Evolutionary conservation across 2,888 invertebrate species (phyloP), one percentile per base, ranked within the genome.

Genomic region (Cephus runcator): DNA sequence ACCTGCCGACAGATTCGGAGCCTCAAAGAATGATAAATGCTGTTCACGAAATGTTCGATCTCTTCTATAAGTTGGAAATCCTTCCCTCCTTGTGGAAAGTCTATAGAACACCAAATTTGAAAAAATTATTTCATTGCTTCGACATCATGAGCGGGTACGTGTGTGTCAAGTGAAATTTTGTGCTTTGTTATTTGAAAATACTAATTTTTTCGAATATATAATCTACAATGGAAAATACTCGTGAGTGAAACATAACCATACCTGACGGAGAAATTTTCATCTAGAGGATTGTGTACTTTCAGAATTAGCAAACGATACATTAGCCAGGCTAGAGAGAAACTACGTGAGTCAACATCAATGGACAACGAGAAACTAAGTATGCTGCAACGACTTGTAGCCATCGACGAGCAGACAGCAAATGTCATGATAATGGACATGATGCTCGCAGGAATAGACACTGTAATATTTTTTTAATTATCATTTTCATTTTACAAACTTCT

Each of bases 41-140:
- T 82, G 96, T 96, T 83, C 96, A 96, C 88, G 93, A 93, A 3
- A 96, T 96, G 92, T 96, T 96, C 87, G 95, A 95, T 92, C 94
- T 95, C 83, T 95, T 96, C 31, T 95, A 95, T 11, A 94, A 95
- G 87, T 93, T 96, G 69, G 96, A 96, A 91, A 90, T 96, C 34
- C 93, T 95, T 73, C 95, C 96, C 86, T 96, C 96, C 1, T 88
- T 96, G 34, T 96, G 96, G 96, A 93, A 95, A 81, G 86, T 95
- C 75, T 96, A 95, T 90, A 93, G 95, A 36, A 96, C 96, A 4
- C 93, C 94, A 81, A 93, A 95, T 12, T 95, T 96, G 86, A 94
- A 94, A 87, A 94, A 94, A 78, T 95, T 96, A 87, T 94, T 96
- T 69, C 93, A 93, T 77, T 95, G 95, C 31, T 91, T 96, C 81